Percentiles rank a stretch among this genome's conserved stretches.
phyloP scores from a whole-genome alignment of 2,888 invertebrate species.

The Pogonocherus hispidulus region DNA sequence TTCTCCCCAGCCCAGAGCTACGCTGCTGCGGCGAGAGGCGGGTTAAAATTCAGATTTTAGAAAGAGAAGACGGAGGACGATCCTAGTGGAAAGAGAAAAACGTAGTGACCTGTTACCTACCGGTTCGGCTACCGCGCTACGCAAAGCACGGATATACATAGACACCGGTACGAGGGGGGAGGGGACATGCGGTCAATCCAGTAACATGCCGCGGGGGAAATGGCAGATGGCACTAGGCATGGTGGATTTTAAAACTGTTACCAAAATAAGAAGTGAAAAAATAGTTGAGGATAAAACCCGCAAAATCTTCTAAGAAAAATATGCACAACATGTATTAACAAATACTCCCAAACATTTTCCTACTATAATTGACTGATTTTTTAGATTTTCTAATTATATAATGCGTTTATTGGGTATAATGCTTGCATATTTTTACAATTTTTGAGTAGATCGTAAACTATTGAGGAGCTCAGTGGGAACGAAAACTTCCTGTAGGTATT shows the following conservation, averaged over 20 bases:
- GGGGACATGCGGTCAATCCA: conserved; percentile 52
- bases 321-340: no score
- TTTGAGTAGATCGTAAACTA: no score
- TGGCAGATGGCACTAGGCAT: conserved; percentile 59
- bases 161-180: conserved; percentile 68
- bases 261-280: conserved; percentile 18
- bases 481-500: no score
- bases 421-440: no score
- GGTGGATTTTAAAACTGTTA: conserved; percentile 51
- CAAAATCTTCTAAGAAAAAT: no score
- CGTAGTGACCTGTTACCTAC: conserved; percentile 75
- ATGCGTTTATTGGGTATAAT: no score
- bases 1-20: not conserved
- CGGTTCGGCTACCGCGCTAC: conserved; percentile 73
- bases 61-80: conserved; percentile 64
- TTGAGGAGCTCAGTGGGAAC: no score
- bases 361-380: no score
- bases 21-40: conserved; percentile 18
- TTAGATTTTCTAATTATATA: no score
- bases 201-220: conserved; percentile 69
- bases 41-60: conserved; percentile 56
- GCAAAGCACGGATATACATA: conserved; percentile 63
- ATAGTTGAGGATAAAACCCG: no score
- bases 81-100: conserved; percentile 67
- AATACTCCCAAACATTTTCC: no score